Evolutionary conservation across 2,888 invertebrate species (phyloP).

Genomic region (Hipparchia semele): DNA sequence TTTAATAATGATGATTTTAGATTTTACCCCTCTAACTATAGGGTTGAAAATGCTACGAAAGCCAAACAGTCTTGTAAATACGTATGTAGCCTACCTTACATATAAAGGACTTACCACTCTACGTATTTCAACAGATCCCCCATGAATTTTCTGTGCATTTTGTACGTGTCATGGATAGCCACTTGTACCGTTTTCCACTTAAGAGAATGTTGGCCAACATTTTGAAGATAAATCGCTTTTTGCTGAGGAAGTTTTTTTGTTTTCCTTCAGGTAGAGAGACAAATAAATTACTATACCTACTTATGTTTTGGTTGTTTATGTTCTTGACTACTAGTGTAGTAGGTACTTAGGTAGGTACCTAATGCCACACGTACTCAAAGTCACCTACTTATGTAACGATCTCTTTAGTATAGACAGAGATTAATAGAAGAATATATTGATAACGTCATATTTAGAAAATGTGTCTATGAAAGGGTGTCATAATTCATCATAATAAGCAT

Average conservation of each 20-base stretch:
- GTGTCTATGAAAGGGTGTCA: too few species aligned
- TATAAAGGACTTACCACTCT: constrained; percentile 31
- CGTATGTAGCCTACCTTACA: constrained; percentile 8
- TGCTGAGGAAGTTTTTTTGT: not conserved
- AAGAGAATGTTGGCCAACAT: constrained; percentile 26
- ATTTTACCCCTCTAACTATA: constrained; percentile 10
- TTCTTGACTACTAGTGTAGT: too few species aligned
- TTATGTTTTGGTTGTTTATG: too few species aligned
- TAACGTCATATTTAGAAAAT: too few species aligned
- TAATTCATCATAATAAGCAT: too few species aligned
- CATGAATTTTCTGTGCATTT: constrained; percentile 41
- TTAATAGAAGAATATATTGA: too few species aligned
- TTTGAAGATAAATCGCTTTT: constrained; percentile 15
- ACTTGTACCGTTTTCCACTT: constrained; percentile 34
- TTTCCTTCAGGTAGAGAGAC: too few species aligned
- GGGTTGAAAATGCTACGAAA: constrained; percentile 16
- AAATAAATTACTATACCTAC: too few species aligned
- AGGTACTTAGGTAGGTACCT: too few species aligned
- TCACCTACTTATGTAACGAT: too few species aligned
- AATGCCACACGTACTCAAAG: too few species aligned
- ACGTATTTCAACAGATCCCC: constrained; percentile 29
- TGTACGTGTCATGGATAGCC: constrained; percentile 40
- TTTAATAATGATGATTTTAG: not conserved
- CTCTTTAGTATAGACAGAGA: too few species aligned
- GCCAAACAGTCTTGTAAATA: constrained; percentile 5